Conservation (phyloP, 2,888 invertebrate genomes). For the Orthosia incerta region DNA sequence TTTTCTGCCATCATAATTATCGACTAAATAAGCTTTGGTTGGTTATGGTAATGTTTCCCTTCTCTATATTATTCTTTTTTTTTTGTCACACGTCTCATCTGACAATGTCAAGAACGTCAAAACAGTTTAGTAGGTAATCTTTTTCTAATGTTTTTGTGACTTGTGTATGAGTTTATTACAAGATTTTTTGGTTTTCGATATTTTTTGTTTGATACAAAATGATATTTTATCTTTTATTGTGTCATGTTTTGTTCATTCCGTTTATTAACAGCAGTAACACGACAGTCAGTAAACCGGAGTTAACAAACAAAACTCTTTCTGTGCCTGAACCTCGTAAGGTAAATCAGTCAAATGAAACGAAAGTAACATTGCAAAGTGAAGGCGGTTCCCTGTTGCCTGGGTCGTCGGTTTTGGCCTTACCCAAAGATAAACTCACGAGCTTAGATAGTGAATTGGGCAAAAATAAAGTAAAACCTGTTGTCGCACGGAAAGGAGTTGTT, state of each 20-base stretch:
- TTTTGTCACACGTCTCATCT: constrained; percentile 25
- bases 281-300: constrained; percentile 54
- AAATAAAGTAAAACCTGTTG: constrained; percentile 73
- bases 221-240: constrained; percentile 68
- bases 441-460: constrained; percentile 69
- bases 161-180: constrained; percentile 38
- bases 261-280: constrained; percentile 62
- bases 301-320: constrained; percentile 44
- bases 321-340: constrained; percentile 36
- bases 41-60: background rate
- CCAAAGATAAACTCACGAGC: constrained; percentile 72
- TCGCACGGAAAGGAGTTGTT: constrained; percentile 76
- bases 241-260: constrained; percentile 70
- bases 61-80: background rate
- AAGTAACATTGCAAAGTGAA: constrained; percentile 75
- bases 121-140: constrained; percentile 28
- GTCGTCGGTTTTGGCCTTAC: constrained; percentile 67
- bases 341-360: constrained; percentile 65
- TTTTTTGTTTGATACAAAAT: constrained; percentile 68
- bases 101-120: constrained; percentile 47
- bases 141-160: constrained; percentile 53
- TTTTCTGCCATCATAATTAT: background rate
- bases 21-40: constrained; percentile 15
- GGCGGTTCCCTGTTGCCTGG: constrained; percentile 77
- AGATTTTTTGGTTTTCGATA: constrained; percentile 42